Percentiles rank a stretch among this genome's conserved stretches.
These are phyloP conservation scores for Parelbella ahira DNA, from an alignment of 2,888 invertebrate species.

Conservation along the genomic window DNA sequence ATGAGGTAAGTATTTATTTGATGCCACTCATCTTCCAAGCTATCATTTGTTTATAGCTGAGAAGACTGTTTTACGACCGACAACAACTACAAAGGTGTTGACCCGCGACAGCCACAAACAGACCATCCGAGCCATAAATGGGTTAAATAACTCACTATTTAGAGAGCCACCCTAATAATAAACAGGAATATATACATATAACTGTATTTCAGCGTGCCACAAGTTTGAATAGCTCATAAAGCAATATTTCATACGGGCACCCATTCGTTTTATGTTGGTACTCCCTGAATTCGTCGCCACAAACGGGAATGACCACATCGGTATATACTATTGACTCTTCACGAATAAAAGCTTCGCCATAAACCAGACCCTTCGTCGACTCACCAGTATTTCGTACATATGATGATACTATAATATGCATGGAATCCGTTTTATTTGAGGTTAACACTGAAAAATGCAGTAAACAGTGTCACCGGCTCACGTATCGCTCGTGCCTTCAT, in stretches of 20 bases:
- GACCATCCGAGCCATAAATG: constrained; percentile 11
- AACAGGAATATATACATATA: too few relatives aligned
- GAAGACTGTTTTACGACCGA: constrained; percentile 30
- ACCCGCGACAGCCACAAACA: constrained; percentile 7
- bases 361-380: constrained; percentile 62
- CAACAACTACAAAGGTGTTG: constrained; percentile 6
- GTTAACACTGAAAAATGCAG: constrained; percentile 55
- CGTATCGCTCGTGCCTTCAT: constrained; percentile 34
- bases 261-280: constrained; percentile 32
- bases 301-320: constrained; percentile 49
- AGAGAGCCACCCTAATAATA: constrained; percentile 1
- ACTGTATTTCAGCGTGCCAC: too few relatives aligned
- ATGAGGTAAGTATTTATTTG: too few relatives aligned
- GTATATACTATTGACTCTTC: constrained; percentile 66
- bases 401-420: constrained; percentile 78
- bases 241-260: constrained; percentile 9
- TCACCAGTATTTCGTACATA: constrained; percentile 62
- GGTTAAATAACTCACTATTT: constrained; percentile 2
- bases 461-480: constrained; percentile 38
- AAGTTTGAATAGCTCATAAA: too few relatives aligned
- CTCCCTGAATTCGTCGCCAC: constrained; percentile 36
- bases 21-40: too few relatives aligned
- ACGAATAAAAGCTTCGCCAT: constrained; percentile 60
- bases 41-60: constrained; percentile 35
- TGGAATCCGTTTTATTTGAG: constrained; percentile 74